A percentile compares a stretch with the other conserved stretches of the same genome.
phyloP scores from a whole-genome alignment of 2,797 vertebrate genomes.

The Sarcoramphus papa region DNA sequence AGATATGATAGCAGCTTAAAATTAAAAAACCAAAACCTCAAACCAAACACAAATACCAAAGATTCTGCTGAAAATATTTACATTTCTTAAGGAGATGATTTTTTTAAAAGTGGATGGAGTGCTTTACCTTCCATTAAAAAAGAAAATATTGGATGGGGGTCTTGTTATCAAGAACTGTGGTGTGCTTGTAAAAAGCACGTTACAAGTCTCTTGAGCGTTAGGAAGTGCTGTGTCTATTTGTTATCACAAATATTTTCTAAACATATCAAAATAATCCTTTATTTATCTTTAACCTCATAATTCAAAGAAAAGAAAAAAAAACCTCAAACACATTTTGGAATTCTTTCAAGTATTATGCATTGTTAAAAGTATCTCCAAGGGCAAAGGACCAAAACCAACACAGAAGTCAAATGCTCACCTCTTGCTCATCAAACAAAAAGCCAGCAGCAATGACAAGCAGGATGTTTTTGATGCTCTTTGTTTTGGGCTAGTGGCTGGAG shows the following conservation, averaged over 20 bases:
- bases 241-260: not conserved
- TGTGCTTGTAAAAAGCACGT: not conserved
- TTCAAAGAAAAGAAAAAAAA: not conserved
- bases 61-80: not conserved
- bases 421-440: not conserved
- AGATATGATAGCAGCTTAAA: not conserved
- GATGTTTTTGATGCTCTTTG: not conserved
- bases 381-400: slow-evolving; percentile 12
- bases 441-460: not conserved
- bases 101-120: not conserved
- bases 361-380: not conserved
- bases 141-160: not conserved
- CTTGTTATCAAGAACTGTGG: not conserved
- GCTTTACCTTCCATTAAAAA: not conserved
- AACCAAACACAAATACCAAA: not conserved
- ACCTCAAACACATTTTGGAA: not conserved
- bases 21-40: not conserved
- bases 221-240: not conserved
- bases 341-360: not conserved
- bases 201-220: not conserved
- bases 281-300: not conserved
- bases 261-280: slow-evolving; percentile 1
- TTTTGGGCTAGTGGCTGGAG: not conserved
- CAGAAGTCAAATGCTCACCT: not conserved
- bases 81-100: not conserved